phyloP scores from a whole-genome alignment of 2,888 invertebrate genomes.

The Spatulosminthurus flaviceps region DNA sequence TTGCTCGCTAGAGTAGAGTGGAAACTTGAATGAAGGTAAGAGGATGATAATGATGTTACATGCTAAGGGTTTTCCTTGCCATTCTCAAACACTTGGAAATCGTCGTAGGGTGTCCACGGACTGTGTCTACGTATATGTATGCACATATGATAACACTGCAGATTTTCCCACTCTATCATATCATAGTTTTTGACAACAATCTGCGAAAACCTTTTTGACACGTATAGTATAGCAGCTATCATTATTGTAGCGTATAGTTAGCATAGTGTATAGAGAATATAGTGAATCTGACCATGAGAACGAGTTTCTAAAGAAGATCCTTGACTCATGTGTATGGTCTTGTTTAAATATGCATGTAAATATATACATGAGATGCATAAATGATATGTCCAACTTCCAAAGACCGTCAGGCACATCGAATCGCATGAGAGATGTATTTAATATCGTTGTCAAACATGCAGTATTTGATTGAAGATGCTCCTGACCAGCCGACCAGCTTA shows the following conservation, averaged over 20 bases:
- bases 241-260: too few relatives aligned
- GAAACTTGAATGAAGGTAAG: conserved; percentile 33
- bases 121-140: not conserved
- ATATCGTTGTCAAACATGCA: not conserved
- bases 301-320: conserved; percentile 38
- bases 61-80: not conserved
- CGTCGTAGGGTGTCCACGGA: not conserved
- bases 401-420: not conserved
- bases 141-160: not conserved
- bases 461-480: conserved; percentile 6
- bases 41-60: conserved; percentile 24
- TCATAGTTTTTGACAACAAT: conserved; percentile 28
- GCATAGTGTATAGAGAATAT: not conserved
- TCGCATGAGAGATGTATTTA: not conserved
- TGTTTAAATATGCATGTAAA: too few relatives aligned
- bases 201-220: conserved; percentile 25
- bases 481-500: not conserved
- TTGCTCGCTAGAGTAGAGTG: conserved; percentile 6
- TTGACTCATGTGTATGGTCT: conserved; percentile 21
- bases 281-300: conserved; percentile 39
- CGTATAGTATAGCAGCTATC: too few relatives aligned
- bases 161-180: not conserved
- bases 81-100: not conserved
- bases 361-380: not conserved
- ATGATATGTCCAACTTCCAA: not conserved